Base-by-base conservation (phyloP, 23 tunicate species). In the Phallusia fumigata region DNA sequence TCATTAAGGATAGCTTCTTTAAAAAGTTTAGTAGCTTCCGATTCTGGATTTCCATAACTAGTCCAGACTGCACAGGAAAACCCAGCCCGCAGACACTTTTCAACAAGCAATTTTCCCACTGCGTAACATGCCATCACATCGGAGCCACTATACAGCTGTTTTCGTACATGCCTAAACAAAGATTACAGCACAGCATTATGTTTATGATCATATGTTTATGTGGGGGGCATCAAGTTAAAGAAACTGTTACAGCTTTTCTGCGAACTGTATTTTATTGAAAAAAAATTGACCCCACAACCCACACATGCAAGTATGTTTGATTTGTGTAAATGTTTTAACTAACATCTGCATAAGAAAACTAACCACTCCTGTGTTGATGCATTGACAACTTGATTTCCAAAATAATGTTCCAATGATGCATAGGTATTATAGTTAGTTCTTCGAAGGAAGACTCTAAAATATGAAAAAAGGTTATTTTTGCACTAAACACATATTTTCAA, bases 81-180 rank as follows among this genome's bases (percentile, higher is more conserved):
- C n/a, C 96, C 96, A 40, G 90, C 87, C 36, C 87, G 53, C 0
- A 91, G 51, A 76, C 96, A 91, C 36, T 81, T 74, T 65, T 86
- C 87, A 26, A 80, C 88, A 24, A 91, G 64, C 13, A 91, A 32
- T 44, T 76, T 73, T 44, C 88, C 96, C 18, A 91, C 51, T 65
- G 35, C 72, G 24, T 85, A 76, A n/a, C 79, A 76, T 51, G 96
- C 90, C 72, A 52, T 69, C 0, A 91, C 96, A 83, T 91, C 96
- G 19, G 75, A 78, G 31, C 88, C 12, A 45, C 78, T 83, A 75
- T 91, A 82, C 13, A 91, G 40, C 16, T 73, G 87, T 58, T 75
- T 78, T 33, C 85, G 77, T 11, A 91, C 85, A 44, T 40, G 64
- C 86, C 95, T 90, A 65, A 16, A 65, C n/a, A 40, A 5, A 40